Conservation (phyloP, 2,888 invertebrate genomes). For the Macrophya annulata region DNA sequence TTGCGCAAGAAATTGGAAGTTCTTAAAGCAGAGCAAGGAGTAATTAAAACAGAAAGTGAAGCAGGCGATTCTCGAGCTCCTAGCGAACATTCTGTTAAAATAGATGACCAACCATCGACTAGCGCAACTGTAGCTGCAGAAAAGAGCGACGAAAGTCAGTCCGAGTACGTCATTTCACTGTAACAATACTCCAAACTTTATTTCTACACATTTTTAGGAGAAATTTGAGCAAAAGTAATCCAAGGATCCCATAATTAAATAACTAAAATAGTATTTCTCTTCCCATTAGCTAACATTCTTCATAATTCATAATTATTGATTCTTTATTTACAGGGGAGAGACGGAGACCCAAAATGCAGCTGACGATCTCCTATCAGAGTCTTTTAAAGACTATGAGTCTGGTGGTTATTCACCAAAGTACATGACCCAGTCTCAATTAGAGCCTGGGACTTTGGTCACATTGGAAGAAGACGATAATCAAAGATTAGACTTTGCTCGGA, state of each 20-base stretch:
- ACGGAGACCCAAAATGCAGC: conserved; percentile 74
- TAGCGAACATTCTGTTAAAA: conserved; percentile 72
- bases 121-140: conserved; percentile 62
- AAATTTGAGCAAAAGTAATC: conserved; percentile 12
- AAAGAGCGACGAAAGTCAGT: conserved; percentile 77
- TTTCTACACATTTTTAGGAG: neutral
- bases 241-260: neutral
- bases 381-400: conserved; percentile 86
- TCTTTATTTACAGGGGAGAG: conserved; percentile 68
- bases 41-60: conserved; percentile 78
- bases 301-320: conserved; percentile 29
- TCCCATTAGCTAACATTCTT: conserved; percentile 20
- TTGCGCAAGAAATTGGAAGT: conserved; percentile 93
- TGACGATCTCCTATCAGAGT: conserved; percentile 81
- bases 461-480: conserved; percentile 89
- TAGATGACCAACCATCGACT: conserved; percentile 71
- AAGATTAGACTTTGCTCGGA: conserved; percentile 87
- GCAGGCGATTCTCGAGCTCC: conserved; percentile 69
- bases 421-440: conserved; percentile 84
- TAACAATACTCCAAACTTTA: neutral
- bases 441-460: conserved; percentile 88
- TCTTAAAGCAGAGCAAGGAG: conserved; percentile 92
- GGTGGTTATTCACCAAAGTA: conserved; percentile 93
- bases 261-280: conserved; percentile 14
- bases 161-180: conserved; percentile 66